phyloP scores from a whole-genome alignment of 2,888 invertebrate genomes.

The Sthenelais limicola region DNA sequence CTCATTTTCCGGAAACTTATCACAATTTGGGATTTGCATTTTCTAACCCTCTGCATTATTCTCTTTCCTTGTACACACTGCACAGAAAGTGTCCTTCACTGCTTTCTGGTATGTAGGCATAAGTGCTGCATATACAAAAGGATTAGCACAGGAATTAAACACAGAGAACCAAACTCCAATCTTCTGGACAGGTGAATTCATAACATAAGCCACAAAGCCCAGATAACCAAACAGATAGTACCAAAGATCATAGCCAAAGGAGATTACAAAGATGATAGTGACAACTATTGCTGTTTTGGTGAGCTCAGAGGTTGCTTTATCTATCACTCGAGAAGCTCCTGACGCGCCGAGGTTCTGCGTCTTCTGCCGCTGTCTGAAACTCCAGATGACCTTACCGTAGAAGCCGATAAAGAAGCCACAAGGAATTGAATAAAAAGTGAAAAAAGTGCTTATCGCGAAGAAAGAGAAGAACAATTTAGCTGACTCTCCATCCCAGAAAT shows the following conservation, averaged over 20 bases:
- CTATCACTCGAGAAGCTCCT: background rate
- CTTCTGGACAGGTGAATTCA: conserved; percentile 19
- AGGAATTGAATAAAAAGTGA: conserved; percentile 19
- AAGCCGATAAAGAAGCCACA: background rate
- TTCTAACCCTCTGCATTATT: too few relatives aligned
- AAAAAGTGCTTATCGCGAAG: conserved; percentile 12
- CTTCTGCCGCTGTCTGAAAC: conserved; percentile 8
- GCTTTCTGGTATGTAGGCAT: conserved; percentile 12
- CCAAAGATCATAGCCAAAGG: conserved; percentile 8
- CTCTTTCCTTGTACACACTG: too few relatives aligned
- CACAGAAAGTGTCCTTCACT: conserved; percentile 5
- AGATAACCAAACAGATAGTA: conserved; percentile 7
- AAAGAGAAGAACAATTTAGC: background rate
- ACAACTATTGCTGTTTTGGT: conserved; percentile 25
- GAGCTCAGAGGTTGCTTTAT: conserved; percentile 19
- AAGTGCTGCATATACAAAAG: conserved; percentile 9
- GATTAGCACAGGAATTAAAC: conserved; percentile 10
- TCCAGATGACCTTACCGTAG: conserved; percentile 14
- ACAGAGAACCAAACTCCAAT: background rate
- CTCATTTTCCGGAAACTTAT: too few relatives aligned
- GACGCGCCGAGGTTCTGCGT: conserved; percentile 13
- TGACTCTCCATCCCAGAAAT: background rate
- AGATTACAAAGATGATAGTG: conserved; percentile 14
- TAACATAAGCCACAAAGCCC: background rate
- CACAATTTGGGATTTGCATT: too few relatives aligned